Base-by-base conservation (phyloP, 2,113 vertebrate genomes). In the Noturus placidus region DNA sequence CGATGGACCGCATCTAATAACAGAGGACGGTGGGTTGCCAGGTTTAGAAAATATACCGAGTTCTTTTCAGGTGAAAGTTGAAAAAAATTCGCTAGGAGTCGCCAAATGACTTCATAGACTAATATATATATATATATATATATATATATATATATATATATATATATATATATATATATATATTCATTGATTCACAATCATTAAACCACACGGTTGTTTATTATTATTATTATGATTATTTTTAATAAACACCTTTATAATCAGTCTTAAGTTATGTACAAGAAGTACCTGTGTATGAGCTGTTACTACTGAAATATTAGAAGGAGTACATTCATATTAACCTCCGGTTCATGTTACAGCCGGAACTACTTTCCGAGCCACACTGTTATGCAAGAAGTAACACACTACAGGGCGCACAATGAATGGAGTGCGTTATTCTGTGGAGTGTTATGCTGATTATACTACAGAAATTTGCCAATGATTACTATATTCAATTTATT, bases 11-110 rank as follows among this genome's bases (percentile, higher is more conserved):
- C 76, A 14, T 11, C 42, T 63, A 30, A 33, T 63, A 30, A 33
- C 63, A 2, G 30, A 35, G 19, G 4, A 27, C 1, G 7, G 3
- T 5, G 61, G 85, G 85, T 86, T 86, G 85, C 85, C 85, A 86
- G 50, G 65, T 81, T n/a, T 70, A 13, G 1, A 27, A 17, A 80
- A 67, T 69, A 9, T 65, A 56, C 61, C 4, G 15, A 33, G 42
- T 3, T 54, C 5, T 30, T 54, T 78, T 78, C 27, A 78, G 25
- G 6, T 0, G 15, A 4, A n/a, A 46, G 10, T 14, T 6, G 11
- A 13, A 50, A 0, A 11, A 46, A 33, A 10, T 5, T 9, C 69
- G 10, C 8, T 42, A 46, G 38, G 25, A 27, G 22, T 46, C 72
- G 38, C 72, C 38, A 27, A 6, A 35, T 76, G 38, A 46, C 38